Base-by-base conservation (phyloP, 2,113 vertebrate species). In the Cyprinodon brontotheroides region DNA sequence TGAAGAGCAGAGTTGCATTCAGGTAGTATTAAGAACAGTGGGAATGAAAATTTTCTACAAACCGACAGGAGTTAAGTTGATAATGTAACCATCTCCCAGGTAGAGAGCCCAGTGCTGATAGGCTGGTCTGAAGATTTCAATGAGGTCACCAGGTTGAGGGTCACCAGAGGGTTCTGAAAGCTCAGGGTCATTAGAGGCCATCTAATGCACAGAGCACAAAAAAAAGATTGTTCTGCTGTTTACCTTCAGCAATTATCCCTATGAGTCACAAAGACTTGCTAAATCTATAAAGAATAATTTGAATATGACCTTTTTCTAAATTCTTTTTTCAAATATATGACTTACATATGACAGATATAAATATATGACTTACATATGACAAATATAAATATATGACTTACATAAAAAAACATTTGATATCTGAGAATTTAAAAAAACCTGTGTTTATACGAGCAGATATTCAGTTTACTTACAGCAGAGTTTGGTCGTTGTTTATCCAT, bases 101-200 rank as follows among this genome's bases (percentile, higher is more conserved):
- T 98, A 98, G 29, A 99, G 93, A 8, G 96, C 96, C 97, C 97
- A 98, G 87, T 98, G 97, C 89, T 97, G 96, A 89, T 97, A 97
- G 60, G 92, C 91, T 9, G 93, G 91, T 74, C 96, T 92, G 80
- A 96, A 94, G 79, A 99, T 96, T 93, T 98, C 97, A 11, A 98
- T 98, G 82, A 98, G 95, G 92, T 99, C 97, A 79, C 97, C 97
- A 0, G 95, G 96, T 76, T 93, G 81, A 29, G 96, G 96, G 79
- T 94, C 87, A 11, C 87, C 89, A 11, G 88, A 82, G 73, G 85
- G 79, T 38, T 83, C 79, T 80, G 89, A 69, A 61, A 81, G 85
- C 89, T 95, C 92, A 39, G 84, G 78, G 72, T 90, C 84, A 77
- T 83, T 87, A 64, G 93, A 93, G 65, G 95, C 95, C 97, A 98